Evolutionary conservation across 2,888 invertebrate species (phyloP).

Genomic region (Keiferia lycopersicella): DNA sequence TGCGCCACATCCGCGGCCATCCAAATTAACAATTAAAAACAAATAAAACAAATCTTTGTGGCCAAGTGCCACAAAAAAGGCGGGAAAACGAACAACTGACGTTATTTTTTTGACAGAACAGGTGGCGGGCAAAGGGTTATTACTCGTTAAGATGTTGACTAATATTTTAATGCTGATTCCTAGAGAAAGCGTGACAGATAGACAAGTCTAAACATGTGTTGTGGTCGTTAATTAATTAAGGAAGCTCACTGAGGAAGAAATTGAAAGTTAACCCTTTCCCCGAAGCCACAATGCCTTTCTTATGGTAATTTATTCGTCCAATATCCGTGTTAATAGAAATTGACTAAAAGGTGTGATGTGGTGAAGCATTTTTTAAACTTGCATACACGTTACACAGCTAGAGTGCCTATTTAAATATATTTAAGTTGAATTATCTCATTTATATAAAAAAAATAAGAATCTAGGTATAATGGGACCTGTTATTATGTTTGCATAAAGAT

Average conservation of each 20-base stretch:
- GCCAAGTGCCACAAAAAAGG: constrained; percentile 54
- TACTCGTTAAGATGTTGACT: constrained; percentile 50
- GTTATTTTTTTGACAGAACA: constrained; percentile 58
- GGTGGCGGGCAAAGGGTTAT: constrained; percentile 58
- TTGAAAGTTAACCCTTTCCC: constrained; percentile 71
- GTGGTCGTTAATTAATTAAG: constrained; percentile 72
- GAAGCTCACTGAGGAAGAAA: constrained; percentile 50
- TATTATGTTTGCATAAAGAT: too few species aligned
- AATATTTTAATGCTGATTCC: constrained; percentile 59
- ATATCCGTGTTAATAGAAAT: constrained; percentile 14
- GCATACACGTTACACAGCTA: too few species aligned
- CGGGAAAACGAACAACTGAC: constrained; percentile 72
- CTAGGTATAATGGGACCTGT: too few species aligned
- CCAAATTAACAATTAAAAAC: constrained; percentile 77
- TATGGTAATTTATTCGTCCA: constrained; percentile 23
- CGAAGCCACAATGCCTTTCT: constrained; percentile 4
- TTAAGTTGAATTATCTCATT: too few species aligned
- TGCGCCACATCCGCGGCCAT: constrained; percentile 53
- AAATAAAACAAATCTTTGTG: constrained; percentile 79
- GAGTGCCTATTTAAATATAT: too few species aligned
- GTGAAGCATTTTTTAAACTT: background rate
- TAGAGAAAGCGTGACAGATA: constrained; percentile 76
- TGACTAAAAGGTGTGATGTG: constrained; percentile 16
- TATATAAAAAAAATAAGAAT: too few species aligned
- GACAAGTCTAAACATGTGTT: constrained; percentile 75